Evolutionary conservation across 2,888 invertebrate species (phyloP).

Genomic region (Drosophila rellima): DNA sequence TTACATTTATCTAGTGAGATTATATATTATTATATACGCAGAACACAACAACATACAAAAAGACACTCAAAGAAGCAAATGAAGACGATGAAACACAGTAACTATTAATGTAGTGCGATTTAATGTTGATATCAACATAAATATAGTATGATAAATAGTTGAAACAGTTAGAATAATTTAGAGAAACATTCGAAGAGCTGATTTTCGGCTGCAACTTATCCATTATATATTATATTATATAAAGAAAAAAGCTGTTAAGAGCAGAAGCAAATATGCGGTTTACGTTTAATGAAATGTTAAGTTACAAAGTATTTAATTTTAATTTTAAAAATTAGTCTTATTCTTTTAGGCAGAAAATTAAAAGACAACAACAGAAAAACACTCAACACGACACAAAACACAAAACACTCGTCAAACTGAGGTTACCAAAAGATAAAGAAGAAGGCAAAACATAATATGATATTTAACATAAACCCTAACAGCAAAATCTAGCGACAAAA

Average conservation of each 20-base stretch:
- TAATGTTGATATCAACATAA: conserved; percentile 42
- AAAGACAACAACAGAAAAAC: conserved; percentile 66
- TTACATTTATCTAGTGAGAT: conserved; percentile 64
- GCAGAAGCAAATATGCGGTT: conserved; percentile 53
- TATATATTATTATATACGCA: conserved; percentile 76
- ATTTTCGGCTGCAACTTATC: conserved; percentile 35
- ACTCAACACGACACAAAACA: conserved; percentile 43
- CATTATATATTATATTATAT: conserved; percentile 8
- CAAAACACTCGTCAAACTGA: conserved; percentile 48
- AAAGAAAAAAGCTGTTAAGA: conserved; percentile 59
- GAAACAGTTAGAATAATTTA: conserved; percentile 60
- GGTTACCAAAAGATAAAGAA: conserved; percentile 56
- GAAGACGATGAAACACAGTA: conserved; percentile 37
- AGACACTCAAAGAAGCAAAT: conserved; percentile 24
- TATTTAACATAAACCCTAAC: conserved; percentile 33
- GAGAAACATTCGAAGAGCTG: conserved; percentile 44
- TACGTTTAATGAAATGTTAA: conserved; percentile 73
- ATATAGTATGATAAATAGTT: conserved; percentile 52
- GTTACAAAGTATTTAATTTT: conserved; percentile 60
- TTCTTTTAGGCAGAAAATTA: conserved; percentile 53
- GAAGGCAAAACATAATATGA: conserved; percentile 26
- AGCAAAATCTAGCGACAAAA: conserved; percentile 38
- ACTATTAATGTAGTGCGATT: conserved; percentile 54
- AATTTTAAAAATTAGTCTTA: conserved; percentile 39
- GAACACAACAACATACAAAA: conserved; percentile 54